Evolutionary conservation across 2,797 vertebrate genomes (phyloP).

Genomic region (Nannoperca australis): DNA sequence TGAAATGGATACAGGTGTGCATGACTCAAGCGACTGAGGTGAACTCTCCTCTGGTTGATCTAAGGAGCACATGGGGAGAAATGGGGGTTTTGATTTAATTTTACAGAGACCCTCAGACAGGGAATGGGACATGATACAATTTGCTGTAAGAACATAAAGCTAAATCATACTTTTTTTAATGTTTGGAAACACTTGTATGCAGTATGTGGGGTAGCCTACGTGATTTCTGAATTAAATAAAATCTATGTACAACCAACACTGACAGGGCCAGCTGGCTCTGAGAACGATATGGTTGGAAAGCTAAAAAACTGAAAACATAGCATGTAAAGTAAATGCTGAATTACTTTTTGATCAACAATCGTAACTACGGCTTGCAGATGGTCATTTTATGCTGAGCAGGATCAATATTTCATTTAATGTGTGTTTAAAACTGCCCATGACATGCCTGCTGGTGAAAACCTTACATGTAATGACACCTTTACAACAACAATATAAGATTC

Average conservation of each 20-base stretch:
- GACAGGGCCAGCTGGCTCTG: constrained; percentile 12
- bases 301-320: background rate
- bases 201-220: no score
- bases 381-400: background rate
- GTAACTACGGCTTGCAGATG: constrained; percentile 3
- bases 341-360: constrained; percentile 6
- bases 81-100: constrained; percentile 17
- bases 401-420: background rate
- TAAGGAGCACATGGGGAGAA: constrained; percentile 31
- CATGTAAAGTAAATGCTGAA: constrained; percentile 5
- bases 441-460: background rate
- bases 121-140: constrained; percentile 1
- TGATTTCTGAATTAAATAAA: background rate
- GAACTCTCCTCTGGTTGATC: constrained; percentile 62
- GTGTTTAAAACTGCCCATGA: background rate
- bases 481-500: no score
- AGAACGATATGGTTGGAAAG: background rate
- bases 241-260: background rate
- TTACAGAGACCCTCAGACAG: constrained; percentile 21
- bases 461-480: no score
- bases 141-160: constrained; percentile 16
- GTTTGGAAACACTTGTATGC: background rate
- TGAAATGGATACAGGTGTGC: constrained; percentile 83
- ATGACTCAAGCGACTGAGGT: constrained; percentile 71
- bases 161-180: background rate